These are phyloP conservation scores for Cenopis cana DNA, from an alignment of 2,888 invertebrate species.

Conservation along the genomic window DNA sequence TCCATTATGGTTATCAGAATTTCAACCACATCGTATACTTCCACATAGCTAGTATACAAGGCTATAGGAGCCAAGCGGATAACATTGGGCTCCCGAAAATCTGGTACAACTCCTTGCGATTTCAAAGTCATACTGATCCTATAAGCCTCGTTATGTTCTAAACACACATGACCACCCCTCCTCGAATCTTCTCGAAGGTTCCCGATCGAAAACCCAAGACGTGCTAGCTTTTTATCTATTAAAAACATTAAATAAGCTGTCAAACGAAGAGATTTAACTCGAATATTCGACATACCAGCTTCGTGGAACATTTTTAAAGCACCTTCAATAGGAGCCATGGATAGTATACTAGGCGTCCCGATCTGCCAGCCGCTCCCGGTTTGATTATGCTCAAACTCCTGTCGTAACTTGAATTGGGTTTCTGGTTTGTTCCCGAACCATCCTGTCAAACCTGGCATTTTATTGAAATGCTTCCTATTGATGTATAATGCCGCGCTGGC, in stretches of 20 bases:
- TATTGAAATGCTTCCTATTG: constrained; percentile 68
- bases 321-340: constrained; percentile 72
- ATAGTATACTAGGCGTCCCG: constrained; percentile 66
- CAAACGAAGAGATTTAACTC: constrained; percentile 73
- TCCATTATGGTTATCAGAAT: constrained; percentile 65
- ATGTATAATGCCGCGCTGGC: constrained; percentile 68
- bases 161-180: constrained; percentile 73
- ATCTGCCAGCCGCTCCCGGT: constrained; percentile 74
- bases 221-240: constrained; percentile 61
- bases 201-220: constrained; percentile 67
- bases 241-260: constrained; percentile 73
- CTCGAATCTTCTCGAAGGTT: constrained; percentile 63
- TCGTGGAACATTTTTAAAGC: constrained; percentile 66
- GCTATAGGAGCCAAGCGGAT: constrained; percentile 70
- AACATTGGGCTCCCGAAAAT: constrained; percentile 71
- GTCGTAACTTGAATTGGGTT: constrained; percentile 66
- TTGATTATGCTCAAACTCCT: constrained; percentile 71
- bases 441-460: constrained; percentile 67
- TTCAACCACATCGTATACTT: constrained; percentile 67
- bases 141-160: constrained; percentile 70
- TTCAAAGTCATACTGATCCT: constrained; percentile 70
- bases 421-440: constrained; percentile 72
- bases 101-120: constrained; percentile 63
- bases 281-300: constrained; percentile 66
- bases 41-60: constrained; percentile 69